These are phyloP conservation scores for Bellardia bayeri DNA, from an alignment of 2,888 invertebrate species.

Conservation along the genomic window DNA sequence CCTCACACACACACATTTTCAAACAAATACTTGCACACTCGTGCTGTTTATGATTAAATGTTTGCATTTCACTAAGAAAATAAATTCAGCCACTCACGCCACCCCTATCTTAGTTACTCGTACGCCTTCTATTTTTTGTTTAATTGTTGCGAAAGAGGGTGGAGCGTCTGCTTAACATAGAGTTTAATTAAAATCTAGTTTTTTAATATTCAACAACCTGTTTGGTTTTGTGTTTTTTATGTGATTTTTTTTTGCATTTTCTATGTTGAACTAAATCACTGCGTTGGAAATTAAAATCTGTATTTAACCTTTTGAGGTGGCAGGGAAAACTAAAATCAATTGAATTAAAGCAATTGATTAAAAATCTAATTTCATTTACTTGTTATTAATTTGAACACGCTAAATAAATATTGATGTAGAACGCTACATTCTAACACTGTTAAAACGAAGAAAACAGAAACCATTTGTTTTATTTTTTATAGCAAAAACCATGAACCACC, in stretches of 20 bases:
- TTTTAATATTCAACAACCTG: background rate
- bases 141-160: background rate
- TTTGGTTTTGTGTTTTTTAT: background rate
- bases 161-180: background rate
- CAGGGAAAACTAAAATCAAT: no score
- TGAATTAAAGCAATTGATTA: no score
- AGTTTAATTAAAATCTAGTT: conserved; percentile 49
- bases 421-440: no score
- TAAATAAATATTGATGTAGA: no score
- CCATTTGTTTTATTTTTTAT: no score
- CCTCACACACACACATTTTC: background rate
- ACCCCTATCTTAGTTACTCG: background rate
- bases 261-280: conserved; percentile 9
- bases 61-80: background rate
- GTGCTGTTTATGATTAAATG: background rate
- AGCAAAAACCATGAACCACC: no score
- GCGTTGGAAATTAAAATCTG: conserved; percentile 6
- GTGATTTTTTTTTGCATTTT: background rate
- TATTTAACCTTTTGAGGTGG: background rate
- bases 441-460: no score
- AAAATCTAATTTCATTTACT: no score
- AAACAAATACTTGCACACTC: background rate
- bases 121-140: background rate
- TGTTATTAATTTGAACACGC: no score
- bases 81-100: background rate